Percentiles rank a stretch among this genome's conserved stretches.
Evolutionary conservation across 2,797 vertebrate genomes (phyloP).

Genomic region (Neosilurus hyrtlii): DNA sequence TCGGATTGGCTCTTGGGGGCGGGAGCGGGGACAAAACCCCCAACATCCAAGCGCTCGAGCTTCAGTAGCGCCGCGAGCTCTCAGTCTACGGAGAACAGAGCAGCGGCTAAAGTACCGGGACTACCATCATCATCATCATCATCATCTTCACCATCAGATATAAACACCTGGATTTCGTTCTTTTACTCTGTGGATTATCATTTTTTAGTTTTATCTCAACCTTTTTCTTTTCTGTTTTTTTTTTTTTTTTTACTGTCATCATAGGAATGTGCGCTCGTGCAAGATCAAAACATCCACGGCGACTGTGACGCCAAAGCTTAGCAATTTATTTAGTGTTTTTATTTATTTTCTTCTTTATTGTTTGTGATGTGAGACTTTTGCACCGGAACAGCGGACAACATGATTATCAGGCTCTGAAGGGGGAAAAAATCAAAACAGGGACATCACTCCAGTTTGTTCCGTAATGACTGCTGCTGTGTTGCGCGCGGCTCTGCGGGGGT

Average conservation of each 20-base stretch:
- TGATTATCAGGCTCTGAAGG: not conserved
- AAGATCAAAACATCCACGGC: slow-evolving; percentile 1
- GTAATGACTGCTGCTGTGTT: slow-evolving; percentile 23
- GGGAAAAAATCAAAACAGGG: not conserved
- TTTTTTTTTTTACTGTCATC: slow-evolving; percentile 48
- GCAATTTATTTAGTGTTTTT: slow-evolving; percentile 41
- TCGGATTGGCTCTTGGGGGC: slow-evolving; percentile 65
- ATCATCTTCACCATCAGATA: not conserved
- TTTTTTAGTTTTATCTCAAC: slow-evolving; percentile 36
- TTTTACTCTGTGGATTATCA: slow-evolving; percentile 61
- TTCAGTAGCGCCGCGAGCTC: slow-evolving; percentile 76
- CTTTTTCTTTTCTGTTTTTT: not conserved
- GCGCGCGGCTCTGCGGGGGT: slow-evolving; percentile 46
- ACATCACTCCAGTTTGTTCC: slow-evolving; percentile 18
- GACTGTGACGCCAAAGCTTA: slow-evolving; percentile 42
- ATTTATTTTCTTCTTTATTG: not conserved
- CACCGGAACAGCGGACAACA: slow-evolving; percentile 5
- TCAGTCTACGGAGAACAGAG: slow-evolving; percentile 46
- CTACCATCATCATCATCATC: not conserved
- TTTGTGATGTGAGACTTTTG: slow-evolving; percentile 38
- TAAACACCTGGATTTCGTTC: slow-evolving; percentile 14
- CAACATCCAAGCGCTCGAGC: slow-evolving; percentile 74
- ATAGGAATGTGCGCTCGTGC: slow-evolving; percentile 51
- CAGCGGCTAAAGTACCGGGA: slow-evolving; percentile 1
- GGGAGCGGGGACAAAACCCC: slow-evolving; percentile 84